A percentile compares a stretch with the other conserved stretches of the same genome.
Conservation (phyloP, 2,888 invertebrate species). For the Oegoconia quadripuncta region DNA sequence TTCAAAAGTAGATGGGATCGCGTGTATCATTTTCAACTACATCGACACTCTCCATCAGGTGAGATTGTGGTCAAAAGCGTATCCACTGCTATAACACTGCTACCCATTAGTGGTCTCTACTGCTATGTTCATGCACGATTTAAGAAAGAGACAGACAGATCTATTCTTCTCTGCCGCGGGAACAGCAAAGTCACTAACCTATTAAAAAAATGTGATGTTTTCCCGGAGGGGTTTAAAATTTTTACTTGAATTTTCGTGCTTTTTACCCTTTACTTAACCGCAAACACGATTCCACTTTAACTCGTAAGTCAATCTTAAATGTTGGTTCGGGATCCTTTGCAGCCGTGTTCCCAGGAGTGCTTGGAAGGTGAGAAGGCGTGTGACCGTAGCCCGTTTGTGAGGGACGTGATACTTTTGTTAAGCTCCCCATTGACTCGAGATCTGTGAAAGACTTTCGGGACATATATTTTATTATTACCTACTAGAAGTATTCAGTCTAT, state of each 20-base stretch:
- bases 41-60: too few species aligned
- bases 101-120: too few species aligned
- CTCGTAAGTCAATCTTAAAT: slow-evolving; percentile 17
- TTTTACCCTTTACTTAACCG: background rate
- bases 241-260: background rate
- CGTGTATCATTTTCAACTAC: too few species aligned
- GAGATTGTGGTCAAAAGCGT: too few species aligned
- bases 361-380: slow-evolving; percentile 40
- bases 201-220: background rate
- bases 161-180: too few species aligned
- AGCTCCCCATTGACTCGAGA: slow-evolving; percentile 34
- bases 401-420: slow-evolving; percentile 55
- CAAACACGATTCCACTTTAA: slow-evolving; percentile 10
- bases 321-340: slow-evolving; percentile 14
- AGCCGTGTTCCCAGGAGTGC: slow-evolving; percentile 32
- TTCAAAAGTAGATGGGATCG: too few species aligned
- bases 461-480: slow-evolving; percentile 11
- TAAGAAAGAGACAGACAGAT: too few species aligned
- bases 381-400: slow-evolving; percentile 50
- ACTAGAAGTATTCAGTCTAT: background rate
- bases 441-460: slow-evolving; percentile 19
- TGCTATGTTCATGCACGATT: too few species aligned
- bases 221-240: background rate
- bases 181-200: background rate
- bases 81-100: too few species aligned